phyloP scores from a whole-genome alignment of 2,888 invertebrate genomes.

The Caenorhabditis becei region DNA sequence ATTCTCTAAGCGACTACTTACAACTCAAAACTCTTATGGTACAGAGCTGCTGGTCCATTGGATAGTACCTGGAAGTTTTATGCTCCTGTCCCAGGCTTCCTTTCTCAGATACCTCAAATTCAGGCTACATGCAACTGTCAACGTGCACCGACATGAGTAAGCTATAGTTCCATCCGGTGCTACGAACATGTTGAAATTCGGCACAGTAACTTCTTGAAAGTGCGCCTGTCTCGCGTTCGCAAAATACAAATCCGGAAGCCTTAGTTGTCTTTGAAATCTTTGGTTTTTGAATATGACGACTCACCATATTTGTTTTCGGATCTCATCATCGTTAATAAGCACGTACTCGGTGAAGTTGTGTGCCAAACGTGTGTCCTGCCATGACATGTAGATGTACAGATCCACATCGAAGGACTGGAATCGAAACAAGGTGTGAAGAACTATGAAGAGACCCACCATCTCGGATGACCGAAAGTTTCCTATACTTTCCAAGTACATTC shows the following conservation, averaged over 20 bases:
- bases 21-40: constrained; percentile 71
- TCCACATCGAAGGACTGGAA: constrained; percentile 80
- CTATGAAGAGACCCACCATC: constrained; percentile 64
- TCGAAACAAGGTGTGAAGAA: background rate
- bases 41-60: constrained; percentile 80
- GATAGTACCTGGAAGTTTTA: constrained; percentile 70
- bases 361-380: constrained; percentile 69
- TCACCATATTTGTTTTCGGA: constrained; percentile 76
- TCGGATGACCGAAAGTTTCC: constrained; percentile 75
- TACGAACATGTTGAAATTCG: constrained; percentile 80
- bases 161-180: constrained; percentile 76
- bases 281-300: background rate
- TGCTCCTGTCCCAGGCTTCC: background rate
- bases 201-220: constrained; percentile 76
- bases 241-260: constrained; percentile 80
- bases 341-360: constrained; percentile 75
- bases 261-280: constrained; percentile 44
- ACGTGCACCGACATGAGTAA: constrained; percentile 73
- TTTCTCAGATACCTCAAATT: constrained; percentile 55
- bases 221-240: constrained; percentile 74
- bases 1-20: no score
- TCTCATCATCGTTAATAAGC: constrained; percentile 74
- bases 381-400: constrained; percentile 76
- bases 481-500: constrained; percentile 73
- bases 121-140: constrained; percentile 75